phyloP scores from a whole-genome alignment of 2,113 vertebrate genomes.

The Meles meles region DNA sequence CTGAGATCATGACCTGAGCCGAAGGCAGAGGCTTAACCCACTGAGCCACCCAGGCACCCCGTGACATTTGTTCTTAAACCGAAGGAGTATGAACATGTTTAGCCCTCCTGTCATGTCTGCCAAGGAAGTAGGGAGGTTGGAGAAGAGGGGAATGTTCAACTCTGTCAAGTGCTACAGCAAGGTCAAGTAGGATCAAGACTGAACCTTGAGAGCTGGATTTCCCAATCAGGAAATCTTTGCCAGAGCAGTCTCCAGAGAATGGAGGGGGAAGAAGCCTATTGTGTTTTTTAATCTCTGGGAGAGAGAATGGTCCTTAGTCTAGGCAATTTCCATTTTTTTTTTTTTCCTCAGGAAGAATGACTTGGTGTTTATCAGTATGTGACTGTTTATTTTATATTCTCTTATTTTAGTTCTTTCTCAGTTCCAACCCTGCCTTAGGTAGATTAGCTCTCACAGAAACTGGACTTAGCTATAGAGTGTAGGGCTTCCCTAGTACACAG shows the following conservation, averaged over 20 bases:
- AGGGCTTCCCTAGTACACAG: background rate
- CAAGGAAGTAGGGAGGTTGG: background rate
- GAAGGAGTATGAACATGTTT: background rate
- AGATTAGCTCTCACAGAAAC: background rate
- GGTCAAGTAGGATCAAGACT: slow-evolving; percentile 22
- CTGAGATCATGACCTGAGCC: no score
- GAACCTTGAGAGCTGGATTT: slow-evolving; percentile 35
- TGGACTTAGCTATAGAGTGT: background rate
- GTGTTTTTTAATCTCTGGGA: slow-evolving; percentile 16
- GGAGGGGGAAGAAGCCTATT: background rate
- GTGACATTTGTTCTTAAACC: background rate
- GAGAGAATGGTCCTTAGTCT: background rate
- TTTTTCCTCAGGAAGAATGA: background rate
- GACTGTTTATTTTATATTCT: slow-evolving; percentile 25
- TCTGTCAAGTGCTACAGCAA: background rate
- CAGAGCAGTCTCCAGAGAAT: background rate
- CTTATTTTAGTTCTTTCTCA: background rate
- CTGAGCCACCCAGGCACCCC: no score
- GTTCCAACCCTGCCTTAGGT: slow-evolving; percentile 27
- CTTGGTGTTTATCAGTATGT: background rate
- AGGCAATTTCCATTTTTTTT: background rate
- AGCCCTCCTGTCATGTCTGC: background rate
- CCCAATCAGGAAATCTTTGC: background rate
- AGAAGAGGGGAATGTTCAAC: background rate
- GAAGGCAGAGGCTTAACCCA: no score